Conservation (phyloP, 2,797 vertebrate species). For the Silurus lanzhouensis region DNA sequence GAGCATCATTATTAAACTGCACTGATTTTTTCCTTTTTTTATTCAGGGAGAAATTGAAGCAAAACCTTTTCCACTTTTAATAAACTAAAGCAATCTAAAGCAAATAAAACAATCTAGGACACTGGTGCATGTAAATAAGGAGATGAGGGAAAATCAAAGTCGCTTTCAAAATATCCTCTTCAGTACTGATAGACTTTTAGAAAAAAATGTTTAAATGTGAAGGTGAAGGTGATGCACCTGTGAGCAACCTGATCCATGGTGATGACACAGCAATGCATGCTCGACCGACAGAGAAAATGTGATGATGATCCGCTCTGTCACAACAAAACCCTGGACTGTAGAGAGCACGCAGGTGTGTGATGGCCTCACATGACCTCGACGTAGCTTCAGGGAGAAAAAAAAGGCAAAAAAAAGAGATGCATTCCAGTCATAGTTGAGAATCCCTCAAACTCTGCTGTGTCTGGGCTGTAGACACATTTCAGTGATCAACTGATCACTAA, state of each 20-base stretch:
- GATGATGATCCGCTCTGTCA: conserved; percentile 69
- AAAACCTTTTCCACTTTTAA: background rate
- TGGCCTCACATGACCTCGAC: conserved; percentile 46
- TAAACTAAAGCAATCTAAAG: background rate
- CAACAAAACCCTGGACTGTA: conserved; percentile 65
- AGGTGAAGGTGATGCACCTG: conserved; percentile 46
- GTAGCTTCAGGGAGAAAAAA: background rate
- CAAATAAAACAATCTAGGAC: background rate
- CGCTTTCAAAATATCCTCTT: background rate
- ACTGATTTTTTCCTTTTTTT: background rate
- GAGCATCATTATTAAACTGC: background rate
- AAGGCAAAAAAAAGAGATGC: background rate
- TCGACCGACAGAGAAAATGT: conserved; percentile 63
- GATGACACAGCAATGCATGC: conserved; percentile 47
- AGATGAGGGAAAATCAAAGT: background rate
- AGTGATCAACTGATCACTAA: too few species aligned
- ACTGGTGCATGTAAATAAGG: background rate
- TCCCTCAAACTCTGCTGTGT: background rate
- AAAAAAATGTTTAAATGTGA: background rate
- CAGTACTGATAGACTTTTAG: background rate
- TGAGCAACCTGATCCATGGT: conserved; percentile 49
- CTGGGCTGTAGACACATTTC: conserved; percentile 1
- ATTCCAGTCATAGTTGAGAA: conserved; percentile 25
- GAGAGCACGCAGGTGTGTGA: conserved; percentile 72
- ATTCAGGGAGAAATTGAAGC: background rate